Percentiles rank a stretch among this genome's conserved stretches.
Evolutionary conservation across 2,113 vertebrate species (phyloP).

Genomic region (Suricata suricatta): DNA sequence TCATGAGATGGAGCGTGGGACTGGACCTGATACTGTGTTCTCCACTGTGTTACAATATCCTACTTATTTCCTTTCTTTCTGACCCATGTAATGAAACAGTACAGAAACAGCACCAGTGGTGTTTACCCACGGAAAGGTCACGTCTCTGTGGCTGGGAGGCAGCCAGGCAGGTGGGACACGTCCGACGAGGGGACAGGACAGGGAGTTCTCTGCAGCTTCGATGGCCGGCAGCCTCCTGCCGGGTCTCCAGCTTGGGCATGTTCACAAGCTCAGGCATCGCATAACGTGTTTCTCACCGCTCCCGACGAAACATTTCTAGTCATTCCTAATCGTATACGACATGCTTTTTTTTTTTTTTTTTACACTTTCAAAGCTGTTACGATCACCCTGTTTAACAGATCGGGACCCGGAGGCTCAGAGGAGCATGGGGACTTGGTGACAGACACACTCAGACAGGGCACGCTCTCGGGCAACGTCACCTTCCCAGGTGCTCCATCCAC

Average conservation of each 20-base stretch:
- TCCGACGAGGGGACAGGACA: background rate
- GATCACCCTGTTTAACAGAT: background rate
- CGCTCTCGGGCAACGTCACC: background rate
- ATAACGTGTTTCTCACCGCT: background rate
- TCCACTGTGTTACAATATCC: background rate
- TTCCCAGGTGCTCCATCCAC: background rate
- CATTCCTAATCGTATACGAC: background rate
- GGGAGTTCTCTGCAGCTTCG: background rate
- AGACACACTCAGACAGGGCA: too few species aligned
- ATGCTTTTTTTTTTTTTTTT: background rate
- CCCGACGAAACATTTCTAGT: background rate
- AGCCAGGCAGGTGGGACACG: background rate
- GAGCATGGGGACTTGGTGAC: fast-evolving
- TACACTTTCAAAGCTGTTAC: background rate
- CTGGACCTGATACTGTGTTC: background rate
- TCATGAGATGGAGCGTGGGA: background rate
- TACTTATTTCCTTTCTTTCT: background rate
- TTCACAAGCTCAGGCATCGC: background rate
- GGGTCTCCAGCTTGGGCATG: background rate
- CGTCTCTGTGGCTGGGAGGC: background rate
- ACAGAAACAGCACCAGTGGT: background rate
- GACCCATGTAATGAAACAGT: background rate
- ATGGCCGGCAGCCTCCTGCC: fast-evolving
- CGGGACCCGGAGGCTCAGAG: background rate
- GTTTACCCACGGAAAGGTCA: background rate